phyloP scores from a whole-genome alignment of 2,888 invertebrate species.

The Ornithoptera alexandrae region DNA sequence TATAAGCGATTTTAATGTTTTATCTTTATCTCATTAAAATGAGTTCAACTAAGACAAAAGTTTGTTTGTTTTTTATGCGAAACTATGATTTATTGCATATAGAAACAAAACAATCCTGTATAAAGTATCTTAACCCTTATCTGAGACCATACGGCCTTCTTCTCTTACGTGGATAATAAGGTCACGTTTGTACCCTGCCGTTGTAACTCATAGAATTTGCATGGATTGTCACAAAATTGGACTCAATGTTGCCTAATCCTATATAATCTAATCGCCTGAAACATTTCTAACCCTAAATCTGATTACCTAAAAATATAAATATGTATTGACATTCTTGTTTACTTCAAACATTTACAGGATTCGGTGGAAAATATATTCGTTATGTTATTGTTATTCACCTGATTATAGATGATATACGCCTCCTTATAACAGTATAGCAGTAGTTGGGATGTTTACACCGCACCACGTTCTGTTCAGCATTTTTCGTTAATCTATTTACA shows the following conservation, averaged over 20 bases:
- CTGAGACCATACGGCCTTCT: background rate
- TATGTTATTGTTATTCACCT: too few species aligned
- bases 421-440: too few species aligned
- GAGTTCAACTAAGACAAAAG: background rate
- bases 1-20: background rate
- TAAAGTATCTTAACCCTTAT: background rate
- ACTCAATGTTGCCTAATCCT: background rate
- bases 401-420: too few species aligned
- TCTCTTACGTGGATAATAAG: background rate
- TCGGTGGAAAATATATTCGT: background rate
- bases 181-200: constrained; percentile 1
- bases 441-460: too few species aligned
- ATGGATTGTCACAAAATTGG: constrained; percentile 2
- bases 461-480: too few species aligned
- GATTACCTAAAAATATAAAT: background rate
- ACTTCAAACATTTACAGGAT: background rate
- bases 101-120: background rate
- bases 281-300: background rate
- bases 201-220: background rate
- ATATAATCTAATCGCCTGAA: background rate
- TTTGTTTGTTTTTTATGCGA: background rate
- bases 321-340: background rate
- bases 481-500: too few species aligned
- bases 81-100: background rate
- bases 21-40: background rate